Evolutionary conservation across 92 coral and sea anemone genomes (phyloP), one percentile per base, ranked within the genome.

Genomic region (Metridium senile): DNA sequence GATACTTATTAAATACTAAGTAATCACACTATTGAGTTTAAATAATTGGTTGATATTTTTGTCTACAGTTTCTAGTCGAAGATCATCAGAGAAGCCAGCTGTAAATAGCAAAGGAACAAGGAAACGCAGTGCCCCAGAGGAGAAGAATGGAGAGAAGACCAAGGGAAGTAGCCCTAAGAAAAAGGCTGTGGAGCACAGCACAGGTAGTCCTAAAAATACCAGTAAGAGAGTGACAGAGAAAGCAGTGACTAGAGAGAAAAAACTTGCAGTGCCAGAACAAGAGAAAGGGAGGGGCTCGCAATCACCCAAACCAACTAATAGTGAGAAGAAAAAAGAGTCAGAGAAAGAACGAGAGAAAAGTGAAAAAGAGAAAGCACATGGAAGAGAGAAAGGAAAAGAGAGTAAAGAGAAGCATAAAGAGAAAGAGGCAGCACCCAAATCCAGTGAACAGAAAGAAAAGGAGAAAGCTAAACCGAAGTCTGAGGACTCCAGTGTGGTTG

Each of bases 241-340:
- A 61, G 84, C 68, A 22, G 79, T 73, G 61, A 87, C 65, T 49
- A 72, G 78, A 46, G 87, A 77, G 51, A 82, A 82, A 66, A 82
- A 82, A 62, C 70, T 87, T 11, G 54, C 82, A 4, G 72, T 82
- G 2, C 69, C 83, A 51, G 87, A 78, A 39, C 49, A 30, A 16
- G 84, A 86, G 32, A 87, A 65, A 27, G 85, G 81, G 45, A 81
- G 81, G 66, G 75, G 71, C 3, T 81, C 84, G n/a, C 77, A 84
- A 25, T 87, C 91, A 17, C 91, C 91, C 27, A 87, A 87, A 73
- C 79, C 81, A 4, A 79, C 25, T 43, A 87, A 87, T 32, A 84
- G 87, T 21, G 84, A 87, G 64, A 87, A 82, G 59, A 78, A 78
- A 68, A 77, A 45, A 49, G 87, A 82, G 51, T 61, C 43, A 19